These are phyloP conservation scores for Ormyrus labotus DNA, from an alignment of 2,888 invertebrate species.

Conservation along the genomic window DNA sequence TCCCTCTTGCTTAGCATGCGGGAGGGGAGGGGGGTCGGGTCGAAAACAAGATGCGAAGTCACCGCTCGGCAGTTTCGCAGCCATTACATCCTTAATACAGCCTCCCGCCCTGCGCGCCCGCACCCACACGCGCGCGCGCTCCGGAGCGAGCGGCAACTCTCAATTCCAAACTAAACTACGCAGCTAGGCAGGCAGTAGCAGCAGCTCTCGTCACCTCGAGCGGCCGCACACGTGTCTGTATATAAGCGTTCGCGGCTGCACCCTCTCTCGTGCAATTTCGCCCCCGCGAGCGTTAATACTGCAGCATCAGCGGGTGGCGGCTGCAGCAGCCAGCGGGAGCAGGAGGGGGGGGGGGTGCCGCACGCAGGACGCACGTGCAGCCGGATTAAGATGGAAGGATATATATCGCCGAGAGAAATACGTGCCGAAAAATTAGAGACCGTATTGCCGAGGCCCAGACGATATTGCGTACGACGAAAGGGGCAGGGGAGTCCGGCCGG, in stretches of 20 bases:
- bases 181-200: background rate
- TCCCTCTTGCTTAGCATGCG: too few species aligned
- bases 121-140: background rate
- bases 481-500: too few species aligned
- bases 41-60: conserved; percentile 44
- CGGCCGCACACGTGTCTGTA: conserved; percentile 21
- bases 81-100: conserved; percentile 48
- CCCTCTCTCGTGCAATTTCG: conserved; percentile 25
- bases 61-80: conserved; percentile 48
- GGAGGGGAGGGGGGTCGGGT: too few species aligned
- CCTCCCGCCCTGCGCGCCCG: background rate
- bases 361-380: background rate
- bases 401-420: too few species aligned
- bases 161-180: conserved; percentile 47
- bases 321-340: conserved; percentile 20
- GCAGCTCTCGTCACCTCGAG: conserved; percentile 45
- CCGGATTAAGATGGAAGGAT: conserved; percentile 37
- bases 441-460: too few species aligned
- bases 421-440: too few species aligned
- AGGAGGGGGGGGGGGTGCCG: too few species aligned
- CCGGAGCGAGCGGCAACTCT: conserved; percentile 18
- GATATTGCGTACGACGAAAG: too few species aligned
- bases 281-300: conserved; percentile 43
- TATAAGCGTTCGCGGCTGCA: background rate
- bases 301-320: conserved; percentile 39